phyloP scores from a whole-genome alignment of 2,113 vertebrate species.

The Abramis brama region DNA sequence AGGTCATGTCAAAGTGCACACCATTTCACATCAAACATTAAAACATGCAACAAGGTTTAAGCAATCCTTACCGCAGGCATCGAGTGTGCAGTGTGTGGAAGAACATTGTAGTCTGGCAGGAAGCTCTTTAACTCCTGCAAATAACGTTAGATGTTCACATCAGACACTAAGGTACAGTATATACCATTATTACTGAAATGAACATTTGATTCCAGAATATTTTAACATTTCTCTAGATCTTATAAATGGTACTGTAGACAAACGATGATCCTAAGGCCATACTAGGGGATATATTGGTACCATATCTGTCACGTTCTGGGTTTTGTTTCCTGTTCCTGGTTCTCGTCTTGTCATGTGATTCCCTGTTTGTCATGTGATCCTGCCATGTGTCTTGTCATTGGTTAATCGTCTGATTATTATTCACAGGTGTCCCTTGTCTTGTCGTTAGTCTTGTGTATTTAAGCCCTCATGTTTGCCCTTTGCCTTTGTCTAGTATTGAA shows the following conservation, averaged over 20 bases:
- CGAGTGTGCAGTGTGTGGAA: conserved; percentile 63
- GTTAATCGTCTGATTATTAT: no score
- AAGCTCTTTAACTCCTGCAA: conserved; percentile 69
- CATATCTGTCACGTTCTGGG: no score
- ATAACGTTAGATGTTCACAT: neutral
- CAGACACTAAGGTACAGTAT: neutral
- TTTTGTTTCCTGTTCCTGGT: no score
- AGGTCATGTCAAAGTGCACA: neutral
- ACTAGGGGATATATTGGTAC: neutral
- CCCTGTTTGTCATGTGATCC: no score
- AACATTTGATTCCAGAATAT: neutral
- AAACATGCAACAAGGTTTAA: conserved; percentile 1
- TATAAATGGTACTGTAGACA: neutral
- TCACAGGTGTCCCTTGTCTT: no score
- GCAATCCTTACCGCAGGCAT: conserved; percentile 68
- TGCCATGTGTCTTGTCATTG: no score
- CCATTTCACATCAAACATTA: neutral
- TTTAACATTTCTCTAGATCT: neutral
- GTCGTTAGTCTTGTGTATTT: no score
- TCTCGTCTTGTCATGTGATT: no score
- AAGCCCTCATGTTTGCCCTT: no score
- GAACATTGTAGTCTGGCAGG: conserved; percentile 67
- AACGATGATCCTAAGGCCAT: neutral
- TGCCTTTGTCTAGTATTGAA: no score
- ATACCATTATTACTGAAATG: neutral